A percentile compares a stretch with the other conserved stretches of the same genome.
Conservation (phyloP, 2,797 vertebrate genomes). For the Octomys mimax region DNA sequence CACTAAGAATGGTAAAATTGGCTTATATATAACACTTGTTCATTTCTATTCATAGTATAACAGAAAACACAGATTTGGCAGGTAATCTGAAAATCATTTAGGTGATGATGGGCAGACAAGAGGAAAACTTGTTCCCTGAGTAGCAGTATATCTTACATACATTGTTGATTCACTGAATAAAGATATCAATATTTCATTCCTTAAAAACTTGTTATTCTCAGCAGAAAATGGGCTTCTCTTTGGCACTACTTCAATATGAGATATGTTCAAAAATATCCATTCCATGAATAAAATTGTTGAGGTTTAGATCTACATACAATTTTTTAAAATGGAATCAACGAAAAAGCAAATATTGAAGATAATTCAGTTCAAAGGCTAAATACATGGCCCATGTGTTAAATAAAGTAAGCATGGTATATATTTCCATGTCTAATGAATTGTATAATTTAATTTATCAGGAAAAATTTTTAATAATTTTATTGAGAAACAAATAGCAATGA, state of each 20-base stretch:
- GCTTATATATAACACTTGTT: not conserved
- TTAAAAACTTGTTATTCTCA: not conserved
- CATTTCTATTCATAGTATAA: not conserved
- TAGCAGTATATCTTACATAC: not conserved
- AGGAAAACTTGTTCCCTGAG: not conserved
- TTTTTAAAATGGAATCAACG: slow-evolving; percentile 34
- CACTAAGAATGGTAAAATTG: not conserved
- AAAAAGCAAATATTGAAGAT: slow-evolving; percentile 45
- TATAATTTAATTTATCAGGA: slow-evolving; percentile 75
- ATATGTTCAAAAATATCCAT: slow-evolving; percentile 10
- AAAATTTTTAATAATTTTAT: no score
- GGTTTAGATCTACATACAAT: not conserved
- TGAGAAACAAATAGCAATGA: no score
- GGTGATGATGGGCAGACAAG: not conserved
- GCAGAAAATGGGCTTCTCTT: not conserved
- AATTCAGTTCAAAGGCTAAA: slow-evolving; percentile 50
- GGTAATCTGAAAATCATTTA: not conserved
- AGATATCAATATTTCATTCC: not conserved
- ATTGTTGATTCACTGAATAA: not conserved
- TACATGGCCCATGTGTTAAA: slow-evolving; percentile 36
- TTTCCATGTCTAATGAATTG: slow-evolving; percentile 69
- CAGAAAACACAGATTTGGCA: not conserved
- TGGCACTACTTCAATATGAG: not conserved
- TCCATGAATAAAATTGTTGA: slow-evolving; percentile 43
- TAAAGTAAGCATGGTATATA: slow-evolving; percentile 57